These are phyloP conservation scores for Polyodon spathula DNA, from an alignment of 2,113 vertebrate genomes.

Conservation along the genomic window DNA sequence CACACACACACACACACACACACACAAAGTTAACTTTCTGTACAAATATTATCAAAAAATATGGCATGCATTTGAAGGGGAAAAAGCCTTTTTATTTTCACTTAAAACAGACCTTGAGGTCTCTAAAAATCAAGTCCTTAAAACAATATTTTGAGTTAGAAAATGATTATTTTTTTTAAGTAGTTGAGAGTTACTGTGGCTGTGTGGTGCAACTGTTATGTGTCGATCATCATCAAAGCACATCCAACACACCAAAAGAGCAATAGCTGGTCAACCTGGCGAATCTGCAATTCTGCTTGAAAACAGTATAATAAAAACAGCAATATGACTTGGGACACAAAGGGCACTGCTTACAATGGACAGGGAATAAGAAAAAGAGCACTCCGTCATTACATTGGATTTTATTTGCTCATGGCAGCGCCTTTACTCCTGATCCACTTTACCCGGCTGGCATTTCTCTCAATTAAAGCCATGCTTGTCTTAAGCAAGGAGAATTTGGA, in stretches of 20 bases:
- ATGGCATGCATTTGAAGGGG: slow-evolving; percentile 9
- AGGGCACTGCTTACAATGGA: slow-evolving; percentile 47
- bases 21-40: not conserved
- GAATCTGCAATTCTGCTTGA: slow-evolving; percentile 29
- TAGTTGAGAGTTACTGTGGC: slow-evolving; percentile 14
- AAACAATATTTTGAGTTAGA: slow-evolving; percentile 34
- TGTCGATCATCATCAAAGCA: slow-evolving; percentile 10
- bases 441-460: slow-evolving; percentile 49
- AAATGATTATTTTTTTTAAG: slow-evolving; percentile 20
- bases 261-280: slow-evolving; percentile 7
- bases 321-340: slow-evolving; percentile 24
- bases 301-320: slow-evolving; percentile 44
- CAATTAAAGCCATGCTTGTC: slow-evolving; percentile 54
- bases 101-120: slow-evolving; percentile 22
- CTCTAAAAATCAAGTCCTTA: slow-evolving; percentile 24
- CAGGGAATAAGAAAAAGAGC: slow-evolving; percentile 32
- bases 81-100: slow-evolving; percentile 19
- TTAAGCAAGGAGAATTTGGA: slow-evolving; percentile 45
- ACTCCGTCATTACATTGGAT: slow-evolving; percentile 40
- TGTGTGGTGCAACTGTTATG: slow-evolving; percentile 15
- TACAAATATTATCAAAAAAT: not conserved
- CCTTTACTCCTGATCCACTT: slow-evolving; percentile 52
- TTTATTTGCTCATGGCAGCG: slow-evolving; percentile 52
- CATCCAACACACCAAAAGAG: not conserved
- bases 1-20: too few species aligned